A percentile compares a stretch with the other conserved stretches of the same genome.
These are phyloP conservation scores for Limnodromus scolopaceus DNA, from an alignment of 2,797 vertebrate genomes.

Conservation along the genomic window DNA sequence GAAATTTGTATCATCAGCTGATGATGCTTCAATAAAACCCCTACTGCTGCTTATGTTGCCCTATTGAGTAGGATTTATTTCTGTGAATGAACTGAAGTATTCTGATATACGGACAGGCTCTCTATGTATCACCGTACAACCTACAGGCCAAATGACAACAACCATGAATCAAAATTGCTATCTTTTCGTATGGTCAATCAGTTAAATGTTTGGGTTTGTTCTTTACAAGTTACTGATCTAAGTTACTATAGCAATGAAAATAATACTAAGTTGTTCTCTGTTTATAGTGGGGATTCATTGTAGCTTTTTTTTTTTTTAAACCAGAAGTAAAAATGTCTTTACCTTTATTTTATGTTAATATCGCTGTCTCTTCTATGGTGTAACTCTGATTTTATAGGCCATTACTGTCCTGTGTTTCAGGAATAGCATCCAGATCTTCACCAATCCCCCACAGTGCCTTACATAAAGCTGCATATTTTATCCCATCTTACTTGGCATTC, in stretches of 20 bases:
- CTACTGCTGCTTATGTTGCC: neutral
- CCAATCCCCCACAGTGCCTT: neutral
- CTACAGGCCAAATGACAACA: neutral
- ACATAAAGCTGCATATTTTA: constrained; percentile 42
- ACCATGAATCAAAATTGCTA: neutral
- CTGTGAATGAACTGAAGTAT: neutral
- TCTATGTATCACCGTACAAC: neutral
- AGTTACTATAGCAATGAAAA: neutral
- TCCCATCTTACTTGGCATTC: constrained; percentile 26
- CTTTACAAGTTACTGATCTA: neutral
- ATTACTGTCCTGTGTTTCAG: constrained; percentile 16
- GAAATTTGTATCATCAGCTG: neutral
- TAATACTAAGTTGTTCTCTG: neutral
- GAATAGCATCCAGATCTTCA: neutral
- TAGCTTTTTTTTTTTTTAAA: neutral
- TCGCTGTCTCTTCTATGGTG: neutral
- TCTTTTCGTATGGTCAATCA: neutral
- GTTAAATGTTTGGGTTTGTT: neutral
- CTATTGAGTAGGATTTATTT: neutral
- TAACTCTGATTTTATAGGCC: neutral
- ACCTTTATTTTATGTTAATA: neutral
- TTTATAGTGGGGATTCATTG: neutral
- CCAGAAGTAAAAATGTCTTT: neutral
- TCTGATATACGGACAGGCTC: neutral
- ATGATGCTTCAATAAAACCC: neutral